A percentile compares a stretch with the other conserved stretches of the same genome.
phyloP scores from a whole-genome alignment of 2,113 vertebrate genomes.

The Lucifuga dentata region DNA sequence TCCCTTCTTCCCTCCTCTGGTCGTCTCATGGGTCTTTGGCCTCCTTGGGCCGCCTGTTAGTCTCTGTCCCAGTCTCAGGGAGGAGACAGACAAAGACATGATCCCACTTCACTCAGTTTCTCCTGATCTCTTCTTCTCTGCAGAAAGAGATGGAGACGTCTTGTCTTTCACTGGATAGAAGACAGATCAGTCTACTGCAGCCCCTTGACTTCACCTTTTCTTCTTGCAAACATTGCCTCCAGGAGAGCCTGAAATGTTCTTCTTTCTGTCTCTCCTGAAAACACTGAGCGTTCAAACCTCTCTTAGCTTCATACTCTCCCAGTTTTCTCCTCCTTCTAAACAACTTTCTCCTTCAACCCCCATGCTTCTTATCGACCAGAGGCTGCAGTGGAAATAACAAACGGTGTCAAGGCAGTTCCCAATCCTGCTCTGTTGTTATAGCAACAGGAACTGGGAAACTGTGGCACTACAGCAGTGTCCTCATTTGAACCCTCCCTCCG shows the following conservation, averaged over 20 bases:
- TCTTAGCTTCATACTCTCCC: constrained; percentile 19
- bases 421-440: constrained; percentile 51
- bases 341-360: constrained; percentile 24
- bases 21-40: constrained; percentile 82
- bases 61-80: constrained; percentile 71
- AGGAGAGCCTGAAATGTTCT: constrained; percentile 50
- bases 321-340: constrained; percentile 16
- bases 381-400: constrained; percentile 79
- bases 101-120: constrained; percentile 79
- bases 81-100: constrained; percentile 65
- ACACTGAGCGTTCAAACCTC: constrained; percentile 25
- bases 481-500: constrained; percentile 39
- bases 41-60: constrained; percentile 84
- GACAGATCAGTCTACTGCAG: constrained; percentile 39
- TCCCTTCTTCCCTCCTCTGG: constrained; percentile 63
- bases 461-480: constrained; percentile 41
- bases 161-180: constrained; percentile 43
- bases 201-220: constrained; percentile 62
- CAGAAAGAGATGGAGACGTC: constrained; percentile 59
- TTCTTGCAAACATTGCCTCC: constrained; percentile 66
- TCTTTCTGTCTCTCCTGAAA: constrained; percentile 24
- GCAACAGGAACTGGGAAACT: constrained; percentile 52
- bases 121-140: constrained; percentile 62
- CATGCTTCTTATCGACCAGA: constrained; percentile 79
- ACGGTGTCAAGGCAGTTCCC: constrained; percentile 43